phyloP scores from a whole-genome alignment of 2,113 vertebrate species.

The Halcyon malimbica region DNA sequence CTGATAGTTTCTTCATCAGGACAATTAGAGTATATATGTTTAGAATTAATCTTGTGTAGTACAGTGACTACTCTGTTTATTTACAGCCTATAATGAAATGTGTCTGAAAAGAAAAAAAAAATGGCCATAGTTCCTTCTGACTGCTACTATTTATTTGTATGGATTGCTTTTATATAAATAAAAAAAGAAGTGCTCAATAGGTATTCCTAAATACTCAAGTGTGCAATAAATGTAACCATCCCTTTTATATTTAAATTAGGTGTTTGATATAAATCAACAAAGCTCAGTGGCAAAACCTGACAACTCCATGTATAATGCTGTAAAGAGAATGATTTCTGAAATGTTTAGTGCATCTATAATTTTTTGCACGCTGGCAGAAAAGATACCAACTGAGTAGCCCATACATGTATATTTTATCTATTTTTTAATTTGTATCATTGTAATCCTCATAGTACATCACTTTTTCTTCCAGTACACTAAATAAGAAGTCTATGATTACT shows the following conservation, averaged over 20 bases:
- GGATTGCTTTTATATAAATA: constrained; percentile 5
- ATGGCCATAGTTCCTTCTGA: not conserved
- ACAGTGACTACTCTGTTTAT: not conserved
- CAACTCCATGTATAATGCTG: constrained; percentile 34
- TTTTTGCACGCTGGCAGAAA: constrained; percentile 29
- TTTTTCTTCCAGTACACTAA: constrained; percentile 60
- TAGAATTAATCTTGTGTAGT: not conserved
- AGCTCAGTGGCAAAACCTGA: constrained; percentile 3
- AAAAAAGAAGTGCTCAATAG: not conserved
- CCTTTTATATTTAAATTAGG: constrained; percentile 57
- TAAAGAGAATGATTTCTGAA: constrained; percentile 26
- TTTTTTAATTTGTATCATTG: constrained; percentile 55
- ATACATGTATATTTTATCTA: constrained; percentile 10
- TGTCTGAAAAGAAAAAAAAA: not conserved
- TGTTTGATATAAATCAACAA: constrained; percentile 49
- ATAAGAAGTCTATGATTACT: constrained; percentile 71
- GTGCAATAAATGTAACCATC: not conserved
- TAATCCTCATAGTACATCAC: constrained; percentile 23
- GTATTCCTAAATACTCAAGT: constrained; percentile 43
- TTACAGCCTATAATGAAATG: not conserved
- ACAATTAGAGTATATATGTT: not conserved
- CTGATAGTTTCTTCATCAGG: not conserved
- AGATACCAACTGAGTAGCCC: constrained; percentile 15
- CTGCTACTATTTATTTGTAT: not conserved
- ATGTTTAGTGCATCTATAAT: constrained; percentile 9